phyloP scores from a whole-genome alignment of 2,113 vertebrate species.

The Rhynchopsitta pachyrhyncha region DNA sequence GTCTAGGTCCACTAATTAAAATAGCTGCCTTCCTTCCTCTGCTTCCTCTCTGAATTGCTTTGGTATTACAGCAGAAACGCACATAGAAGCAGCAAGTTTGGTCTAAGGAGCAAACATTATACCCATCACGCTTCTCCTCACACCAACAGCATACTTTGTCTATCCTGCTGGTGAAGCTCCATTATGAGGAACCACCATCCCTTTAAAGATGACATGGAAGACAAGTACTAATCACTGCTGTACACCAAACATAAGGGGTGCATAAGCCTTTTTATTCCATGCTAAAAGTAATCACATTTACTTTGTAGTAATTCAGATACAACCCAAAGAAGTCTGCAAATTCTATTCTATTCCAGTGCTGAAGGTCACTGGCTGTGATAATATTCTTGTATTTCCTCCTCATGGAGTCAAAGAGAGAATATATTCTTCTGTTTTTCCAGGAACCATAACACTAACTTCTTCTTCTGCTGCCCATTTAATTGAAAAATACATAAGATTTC shows the following conservation, averaged over 20 bases:
- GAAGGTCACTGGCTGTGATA: neutral
- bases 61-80: neutral
- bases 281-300: neutral
- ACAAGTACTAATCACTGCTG: neutral
- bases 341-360: neutral
- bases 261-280: neutral
- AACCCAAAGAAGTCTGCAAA: neutral
- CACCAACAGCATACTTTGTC: neutral
- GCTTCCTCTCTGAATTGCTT: neutral
- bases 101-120: neutral
- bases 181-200: neutral
- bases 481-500: neutral
- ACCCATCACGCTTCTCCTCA: neutral
- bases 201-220: neutral
- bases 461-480: neutral
- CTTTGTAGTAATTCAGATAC: neutral
- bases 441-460: neutral
- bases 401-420: neutral
- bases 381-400: neutral
- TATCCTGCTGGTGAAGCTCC: neutral
- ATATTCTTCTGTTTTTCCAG: neutral
- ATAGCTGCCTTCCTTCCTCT: neutral
- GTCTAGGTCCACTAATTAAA: conserved; percentile 25
- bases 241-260: neutral
- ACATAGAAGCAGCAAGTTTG: neutral